Evolutionary conservation across 2,797 vertebrate genomes (phyloP), one percentile per base, ranked within the genome.

Genomic region (Channallabes apus): DNA sequence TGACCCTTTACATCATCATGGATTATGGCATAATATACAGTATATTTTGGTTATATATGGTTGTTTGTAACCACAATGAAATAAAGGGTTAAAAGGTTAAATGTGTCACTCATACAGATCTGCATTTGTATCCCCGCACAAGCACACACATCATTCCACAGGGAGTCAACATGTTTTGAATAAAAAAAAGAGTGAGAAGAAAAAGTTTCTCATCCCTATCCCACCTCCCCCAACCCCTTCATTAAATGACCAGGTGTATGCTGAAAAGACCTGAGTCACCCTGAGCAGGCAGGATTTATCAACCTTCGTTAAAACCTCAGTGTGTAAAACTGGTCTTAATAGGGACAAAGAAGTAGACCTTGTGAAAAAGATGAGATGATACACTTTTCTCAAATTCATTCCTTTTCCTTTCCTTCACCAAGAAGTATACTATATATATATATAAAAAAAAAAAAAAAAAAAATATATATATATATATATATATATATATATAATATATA

Each of bases 111-210:
- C 17, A 41, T 9, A 29, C 24, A 54, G 15, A 29, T 6, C 46
- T 20, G 17, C 17, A 76, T 76, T 76, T 58, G 51, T 76, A 58
- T 51, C 69, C 3, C 18, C 7, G 54, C 84, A 76, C 56, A 82
- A 68, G 35, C 69, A 84, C 78, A 85, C 64, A 84, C 24, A 38
- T 84, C 56, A 80, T n/a, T 14, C 41, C 29, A 22, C 29, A 82
- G 51, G 65, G 84, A 88, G 72, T 84, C 86, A 78, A 46, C 76
- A 20, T 61, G 24, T 61, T 78, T 56, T 59, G 22, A 61, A 78
- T 78, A 1, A 61, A 78, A 78, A 61, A 78, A 8, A n/a, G 58
- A 61, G 56, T 6, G 12, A 78, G 24, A 9, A 78, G 12, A n/a
- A n/a, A n/a, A n/a, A n/a, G 12, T 61, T 78, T 78, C 61, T 38